Percentiles rank a stretch among this genome's conserved stretches.
Evolutionary conservation across 2,888 invertebrate genomes (phyloP).

Genomic region (Trachelus iudaicus): DNA sequence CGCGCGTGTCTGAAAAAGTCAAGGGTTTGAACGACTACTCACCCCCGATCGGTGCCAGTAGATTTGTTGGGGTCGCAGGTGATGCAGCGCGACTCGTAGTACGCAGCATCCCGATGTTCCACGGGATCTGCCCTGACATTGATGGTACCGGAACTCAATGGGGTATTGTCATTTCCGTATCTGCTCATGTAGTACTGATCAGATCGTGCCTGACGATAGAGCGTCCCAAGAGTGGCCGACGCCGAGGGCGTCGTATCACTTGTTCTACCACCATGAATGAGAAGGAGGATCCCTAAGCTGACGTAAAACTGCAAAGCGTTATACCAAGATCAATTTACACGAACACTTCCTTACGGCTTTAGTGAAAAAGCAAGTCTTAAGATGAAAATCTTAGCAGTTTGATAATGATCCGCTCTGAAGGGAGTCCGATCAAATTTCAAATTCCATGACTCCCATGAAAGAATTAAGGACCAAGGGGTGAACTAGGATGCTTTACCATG

Average conservation of each 20-base stretch:
- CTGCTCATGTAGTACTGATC: conserved; percentile 47
- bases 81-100: conserved; percentile 57
- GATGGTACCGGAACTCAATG: conserved; percentile 43
- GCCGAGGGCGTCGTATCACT: conserved; percentile 38
- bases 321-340: background rate
- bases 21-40: conserved; percentile 9
- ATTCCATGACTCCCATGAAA: background rate
- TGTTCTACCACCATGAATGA: background rate
- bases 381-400: background rate
- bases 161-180: conserved; percentile 45
- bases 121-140: conserved; percentile 43
- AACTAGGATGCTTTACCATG: background rate
- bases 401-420: background rate
- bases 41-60: conserved; percentile 34
- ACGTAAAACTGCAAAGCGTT: background rate
- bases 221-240: conserved; percentile 46
- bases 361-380: background rate
- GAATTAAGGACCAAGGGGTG: background rate
- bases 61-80: conserved; percentile 55
- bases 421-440: background rate
- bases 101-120: conserved; percentile 52
- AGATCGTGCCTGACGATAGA: conserved; percentile 54
- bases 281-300: background rate
- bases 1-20: background rate
- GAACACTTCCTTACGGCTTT: background rate